phyloP scores from a whole-genome alignment of 2,113 vertebrate genomes.

The Ardeotis arabs region DNA sequence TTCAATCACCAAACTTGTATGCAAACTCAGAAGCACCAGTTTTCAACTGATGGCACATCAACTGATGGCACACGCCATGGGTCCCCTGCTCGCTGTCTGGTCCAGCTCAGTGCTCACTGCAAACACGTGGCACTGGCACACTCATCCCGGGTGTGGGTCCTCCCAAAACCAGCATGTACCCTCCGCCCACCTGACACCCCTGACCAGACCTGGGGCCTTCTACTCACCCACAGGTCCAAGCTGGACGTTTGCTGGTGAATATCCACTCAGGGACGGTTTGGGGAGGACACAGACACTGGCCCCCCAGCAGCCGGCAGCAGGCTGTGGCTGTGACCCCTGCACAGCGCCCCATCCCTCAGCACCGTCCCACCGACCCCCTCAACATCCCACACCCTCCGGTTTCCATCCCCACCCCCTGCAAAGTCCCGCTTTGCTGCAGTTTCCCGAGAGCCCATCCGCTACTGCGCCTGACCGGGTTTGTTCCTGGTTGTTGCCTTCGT shows the following conservation, averaged over 20 bases:
- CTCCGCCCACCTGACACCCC: background rate
- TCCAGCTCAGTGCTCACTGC: background rate
- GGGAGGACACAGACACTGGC: background rate
- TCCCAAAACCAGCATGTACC: background rate
- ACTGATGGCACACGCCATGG: too few species aligned
- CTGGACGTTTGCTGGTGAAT: background rate
- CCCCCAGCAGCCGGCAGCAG: too few species aligned
- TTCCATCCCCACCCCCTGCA: background rate
- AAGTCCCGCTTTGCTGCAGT: background rate
- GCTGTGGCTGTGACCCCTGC: background rate
- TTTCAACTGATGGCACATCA: background rate
- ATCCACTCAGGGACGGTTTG: fast-evolving
- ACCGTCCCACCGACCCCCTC: fast-evolving
- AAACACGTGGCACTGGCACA: background rate
- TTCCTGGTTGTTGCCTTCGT: background rate
- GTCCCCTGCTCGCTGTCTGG: background rate
- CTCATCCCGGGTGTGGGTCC: fast-evolving
- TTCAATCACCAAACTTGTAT: background rate
- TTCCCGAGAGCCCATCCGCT: background rate
- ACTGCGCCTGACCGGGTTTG: fast-evolving
- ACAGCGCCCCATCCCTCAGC: background rate
- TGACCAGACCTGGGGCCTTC: background rate
- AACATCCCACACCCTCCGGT: fast-evolving
- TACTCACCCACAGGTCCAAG: background rate
- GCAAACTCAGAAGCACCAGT: background rate